Conservation (phyloP, 2,888 invertebrate species). For the Schizaphis graminum region DNA sequence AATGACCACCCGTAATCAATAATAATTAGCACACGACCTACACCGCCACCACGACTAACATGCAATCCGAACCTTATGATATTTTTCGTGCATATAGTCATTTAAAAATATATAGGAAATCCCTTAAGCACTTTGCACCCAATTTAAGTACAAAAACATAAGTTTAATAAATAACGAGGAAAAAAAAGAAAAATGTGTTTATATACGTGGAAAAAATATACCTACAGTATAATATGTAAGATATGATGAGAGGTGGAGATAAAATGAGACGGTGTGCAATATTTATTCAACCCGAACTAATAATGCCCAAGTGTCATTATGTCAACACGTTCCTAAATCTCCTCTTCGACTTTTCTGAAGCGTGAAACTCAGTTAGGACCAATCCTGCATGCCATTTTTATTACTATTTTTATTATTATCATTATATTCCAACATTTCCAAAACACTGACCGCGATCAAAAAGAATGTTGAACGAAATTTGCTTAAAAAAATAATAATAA, state of each 20-base stretch:
- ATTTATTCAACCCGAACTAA: conserved; percentile 12
- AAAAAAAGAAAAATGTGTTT: conserved; percentile 1
- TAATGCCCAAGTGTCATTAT: conserved; percentile 12
- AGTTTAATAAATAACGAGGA: neutral
- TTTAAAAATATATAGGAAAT: neutral
- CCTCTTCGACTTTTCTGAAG: conserved; percentile 13
- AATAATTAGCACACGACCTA: conserved; percentile 51
- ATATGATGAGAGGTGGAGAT: neutral
- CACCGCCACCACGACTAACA: neutral
- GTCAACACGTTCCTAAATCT: conserved; percentile 35
- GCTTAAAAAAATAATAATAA: neutral
- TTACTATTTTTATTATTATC: conserved; percentile 3
- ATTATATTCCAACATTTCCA: neutral
- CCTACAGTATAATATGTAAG: neutral
- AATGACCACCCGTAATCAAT: conserved; percentile 48
- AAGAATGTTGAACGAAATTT: neutral
- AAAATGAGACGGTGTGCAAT: neutral
- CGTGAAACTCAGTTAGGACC: neutral
- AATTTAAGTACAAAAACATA: conserved; percentile 6
- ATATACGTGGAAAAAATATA: neutral
- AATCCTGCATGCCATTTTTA: neutral
- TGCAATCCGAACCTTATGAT: conserved; percentile 1
- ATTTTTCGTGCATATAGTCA: neutral
- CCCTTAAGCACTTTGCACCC: neutral
- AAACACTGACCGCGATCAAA: neutral